phyloP scores from a whole-genome alignment of 2,888 invertebrate genomes.

The Phlogophora meticulosa region DNA sequence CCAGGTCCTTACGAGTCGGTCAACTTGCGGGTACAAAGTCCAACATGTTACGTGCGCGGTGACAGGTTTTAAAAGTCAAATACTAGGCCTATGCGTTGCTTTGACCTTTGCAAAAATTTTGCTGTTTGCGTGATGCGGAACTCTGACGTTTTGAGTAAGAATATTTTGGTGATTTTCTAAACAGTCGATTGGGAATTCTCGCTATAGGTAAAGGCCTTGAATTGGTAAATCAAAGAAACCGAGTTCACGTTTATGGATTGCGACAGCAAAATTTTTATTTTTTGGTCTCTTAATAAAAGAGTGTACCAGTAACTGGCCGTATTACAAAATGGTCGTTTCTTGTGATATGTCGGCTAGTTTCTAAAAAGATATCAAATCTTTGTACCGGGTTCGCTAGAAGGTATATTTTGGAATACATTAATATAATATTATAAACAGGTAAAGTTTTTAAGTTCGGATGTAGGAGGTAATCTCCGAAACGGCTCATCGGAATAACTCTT shows the following conservation, averaged over 20 bases:
- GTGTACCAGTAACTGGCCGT: neutral
- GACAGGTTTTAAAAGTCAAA: conserved; percentile 24
- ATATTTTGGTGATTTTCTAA: neutral
- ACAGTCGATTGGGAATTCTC: neutral
- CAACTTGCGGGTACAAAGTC: conserved; percentile 36
- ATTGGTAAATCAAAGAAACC: neutral
- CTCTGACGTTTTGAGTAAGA: neutral
- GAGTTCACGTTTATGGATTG: neutral
- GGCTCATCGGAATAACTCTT: too few relatives aligned
- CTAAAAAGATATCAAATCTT: too few relatives aligned
- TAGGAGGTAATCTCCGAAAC: too few relatives aligned
- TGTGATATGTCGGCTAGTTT: too few relatives aligned
- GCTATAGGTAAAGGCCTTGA: neutral
- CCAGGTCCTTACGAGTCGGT: neutral
- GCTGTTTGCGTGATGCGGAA: neutral
- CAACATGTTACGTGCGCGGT: conserved; percentile 4
- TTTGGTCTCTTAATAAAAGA: neutral
- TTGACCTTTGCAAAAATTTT: neutral
- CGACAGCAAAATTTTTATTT: too few relatives aligned
- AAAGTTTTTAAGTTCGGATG: too few relatives aligned
- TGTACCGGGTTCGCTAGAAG: neutral
- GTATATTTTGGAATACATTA: neutral
- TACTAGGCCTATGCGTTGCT: too few relatives aligned
- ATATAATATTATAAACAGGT: too few relatives aligned
- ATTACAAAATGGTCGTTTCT: too few relatives aligned